Percentiles rank a stretch among this genome's conserved stretches.
Conservation (phyloP, 2,113 vertebrate genomes). For the Picathartes gymnocephalus region DNA sequence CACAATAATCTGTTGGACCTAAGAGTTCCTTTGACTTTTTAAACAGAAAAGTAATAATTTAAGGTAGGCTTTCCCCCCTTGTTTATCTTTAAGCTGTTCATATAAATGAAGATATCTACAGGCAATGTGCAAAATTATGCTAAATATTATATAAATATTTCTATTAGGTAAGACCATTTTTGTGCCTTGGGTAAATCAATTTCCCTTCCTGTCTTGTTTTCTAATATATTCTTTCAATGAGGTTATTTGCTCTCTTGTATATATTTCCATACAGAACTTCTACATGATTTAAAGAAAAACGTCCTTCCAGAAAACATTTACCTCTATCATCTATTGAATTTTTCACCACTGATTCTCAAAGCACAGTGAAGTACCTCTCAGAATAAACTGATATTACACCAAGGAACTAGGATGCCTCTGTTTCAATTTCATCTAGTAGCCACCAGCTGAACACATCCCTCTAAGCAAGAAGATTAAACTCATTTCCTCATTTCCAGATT, state of each 20-base stretch:
- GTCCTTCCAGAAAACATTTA: not conserved
- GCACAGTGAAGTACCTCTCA: not conserved
- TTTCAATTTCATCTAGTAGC: not conserved
- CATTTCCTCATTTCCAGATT: not conserved
- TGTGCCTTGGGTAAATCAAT: not conserved
- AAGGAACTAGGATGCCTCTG: not conserved
- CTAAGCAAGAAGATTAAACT: not conserved
- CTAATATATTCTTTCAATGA: not conserved
- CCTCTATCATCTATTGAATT: not conserved
- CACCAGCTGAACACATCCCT: not conserved
- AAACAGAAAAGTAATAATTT: not conserved
- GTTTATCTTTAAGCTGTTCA: not conserved
- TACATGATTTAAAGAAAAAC: not conserved
- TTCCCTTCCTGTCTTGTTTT: not conserved
- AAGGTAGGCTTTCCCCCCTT: not conserved
- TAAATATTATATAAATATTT: not conserved
- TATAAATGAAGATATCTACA: not conserved
- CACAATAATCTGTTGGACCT: not conserved
- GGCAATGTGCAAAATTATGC: not conserved
- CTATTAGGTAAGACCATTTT: not conserved
- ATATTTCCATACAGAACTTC: not conserved
- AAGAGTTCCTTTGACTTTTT: not conserved
- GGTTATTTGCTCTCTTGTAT: not conserved
- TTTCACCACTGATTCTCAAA: not conserved
- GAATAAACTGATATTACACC: not conserved